Percentiles rank a stretch among this genome's conserved stretches.
Evolutionary conservation across 2,113 vertebrate species (phyloP).

Genomic region (Miniopterus natalensis): DNA sequence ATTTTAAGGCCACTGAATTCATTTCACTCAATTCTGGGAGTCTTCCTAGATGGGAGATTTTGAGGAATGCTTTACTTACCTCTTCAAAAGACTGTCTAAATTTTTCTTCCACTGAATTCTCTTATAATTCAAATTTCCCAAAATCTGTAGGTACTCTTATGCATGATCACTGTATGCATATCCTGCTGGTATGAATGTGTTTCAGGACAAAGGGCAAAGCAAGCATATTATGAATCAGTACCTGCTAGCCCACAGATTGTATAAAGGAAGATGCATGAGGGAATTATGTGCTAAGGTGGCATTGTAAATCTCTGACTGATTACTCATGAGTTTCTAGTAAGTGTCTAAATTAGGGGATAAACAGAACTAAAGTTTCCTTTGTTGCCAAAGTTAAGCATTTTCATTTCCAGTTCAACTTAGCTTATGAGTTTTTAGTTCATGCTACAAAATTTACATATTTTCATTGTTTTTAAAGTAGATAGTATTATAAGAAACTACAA

Average conservation of each 20-base stretch:
- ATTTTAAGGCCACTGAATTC: background rate
- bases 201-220: background rate
- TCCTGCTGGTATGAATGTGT: background rate
- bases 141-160: background rate
- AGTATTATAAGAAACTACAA: background rate
- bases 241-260: background rate
- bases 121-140: background rate
- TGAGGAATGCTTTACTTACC: background rate
- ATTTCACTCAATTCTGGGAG: background rate
- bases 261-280: background rate
- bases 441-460: background rate
- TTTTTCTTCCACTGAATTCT: background rate
- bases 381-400: background rate
- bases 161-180: background rate
- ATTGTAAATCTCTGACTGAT: background rate
- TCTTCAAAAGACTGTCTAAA: background rate
- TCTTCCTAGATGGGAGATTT: background rate
- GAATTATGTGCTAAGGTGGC: background rate
- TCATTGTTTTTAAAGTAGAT: background rate
- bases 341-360: background rate
- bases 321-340: background rate
- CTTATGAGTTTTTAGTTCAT: slow-evolving; percentile 21
- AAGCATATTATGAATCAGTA: background rate
- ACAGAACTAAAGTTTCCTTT: background rate
- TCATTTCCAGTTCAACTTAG: slow-evolving; percentile 15